A percentile compares a stretch with the other conserved stretches of the same genome.
These are phyloP conservation scores for Scartelaos histophorus DNA, from an alignment of 2,113 vertebrate genomes.

Conservation along the genomic window DNA sequence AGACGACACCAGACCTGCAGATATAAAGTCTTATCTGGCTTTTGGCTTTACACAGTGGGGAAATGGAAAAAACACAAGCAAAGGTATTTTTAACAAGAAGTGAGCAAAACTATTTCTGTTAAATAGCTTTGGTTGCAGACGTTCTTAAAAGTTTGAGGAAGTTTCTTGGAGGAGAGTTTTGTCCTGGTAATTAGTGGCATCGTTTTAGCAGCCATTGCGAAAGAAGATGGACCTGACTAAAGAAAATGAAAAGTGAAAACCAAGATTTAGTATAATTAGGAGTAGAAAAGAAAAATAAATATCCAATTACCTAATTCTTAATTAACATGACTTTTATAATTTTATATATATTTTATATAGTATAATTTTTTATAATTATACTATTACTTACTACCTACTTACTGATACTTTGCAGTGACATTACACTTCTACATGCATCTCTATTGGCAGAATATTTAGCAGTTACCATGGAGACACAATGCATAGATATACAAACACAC, in stretches of 20 bases:
- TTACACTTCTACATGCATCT: no score
- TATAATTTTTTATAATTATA: no score
- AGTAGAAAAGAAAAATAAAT: not conserved
- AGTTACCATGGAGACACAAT: no score
- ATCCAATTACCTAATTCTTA: not conserved
- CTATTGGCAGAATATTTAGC: no score
- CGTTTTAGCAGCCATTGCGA: not conserved
- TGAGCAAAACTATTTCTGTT: constrained; percentile 32
- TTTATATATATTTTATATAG: no score
- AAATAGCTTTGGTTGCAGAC: not conserved
- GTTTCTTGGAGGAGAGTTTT: not conserved
- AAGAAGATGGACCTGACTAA: not conserved
- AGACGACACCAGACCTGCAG: constrained; percentile 24
- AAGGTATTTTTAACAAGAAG: constrained; percentile 34
- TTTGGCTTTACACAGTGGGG: constrained; percentile 23
- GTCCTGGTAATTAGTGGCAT: not conserved
- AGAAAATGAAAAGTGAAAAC: not conserved
- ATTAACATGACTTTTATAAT: no score
- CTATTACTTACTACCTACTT: no score
- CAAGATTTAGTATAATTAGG: not conserved
- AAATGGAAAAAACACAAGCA: constrained; percentile 21
- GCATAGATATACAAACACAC: no score
- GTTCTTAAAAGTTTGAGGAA: not conserved
- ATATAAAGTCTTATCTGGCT: constrained; percentile 35
- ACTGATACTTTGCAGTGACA: no score